A percentile compares a stretch with the other conserved stretches of the same genome.
Conservation (phyloP, 2,113 vertebrate species). For the Callospermophilus lateralis region DNA sequence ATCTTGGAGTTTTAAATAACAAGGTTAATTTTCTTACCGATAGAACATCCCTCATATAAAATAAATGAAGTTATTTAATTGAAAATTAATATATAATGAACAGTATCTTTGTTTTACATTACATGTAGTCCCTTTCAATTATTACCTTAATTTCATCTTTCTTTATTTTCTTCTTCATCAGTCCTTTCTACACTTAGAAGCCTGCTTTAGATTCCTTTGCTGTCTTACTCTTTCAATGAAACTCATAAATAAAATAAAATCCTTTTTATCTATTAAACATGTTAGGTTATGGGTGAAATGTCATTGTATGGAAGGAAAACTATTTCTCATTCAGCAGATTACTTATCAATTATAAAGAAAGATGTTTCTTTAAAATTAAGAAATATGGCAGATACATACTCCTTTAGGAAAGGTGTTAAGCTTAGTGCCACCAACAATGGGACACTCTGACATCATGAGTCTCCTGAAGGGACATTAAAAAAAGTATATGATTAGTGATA, state of each 20-base stretch:
- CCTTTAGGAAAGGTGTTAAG: neutral
- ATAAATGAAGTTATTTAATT: neutral
- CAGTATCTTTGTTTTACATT: neutral
- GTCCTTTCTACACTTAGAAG: neutral
- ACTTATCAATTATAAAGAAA: neutral
- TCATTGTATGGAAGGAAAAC: neutral
- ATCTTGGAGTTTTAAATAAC: neutral
- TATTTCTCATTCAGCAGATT: neutral
- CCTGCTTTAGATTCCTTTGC: neutral
- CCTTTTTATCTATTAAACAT: slow-evolving; percentile 20
- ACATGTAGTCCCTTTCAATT: neutral
- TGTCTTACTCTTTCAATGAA: neutral
- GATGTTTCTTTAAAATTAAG: neutral
- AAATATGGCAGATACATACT: neutral
- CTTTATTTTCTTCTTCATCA: neutral
- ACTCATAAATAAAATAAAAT: slow-evolving; percentile 48
- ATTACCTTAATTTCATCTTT: neutral
- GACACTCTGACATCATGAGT: neutral
- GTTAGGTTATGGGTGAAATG: neutral
- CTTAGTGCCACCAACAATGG: neutral
- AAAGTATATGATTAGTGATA: neutral
- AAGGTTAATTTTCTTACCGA: neutral
- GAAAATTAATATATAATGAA: neutral
- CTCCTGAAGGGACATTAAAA: neutral
- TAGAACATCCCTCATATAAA: neutral